Evolutionary conservation across 2,113 vertebrate genomes (phyloP).

Genomic region (Nycticebus coucang): DNA sequence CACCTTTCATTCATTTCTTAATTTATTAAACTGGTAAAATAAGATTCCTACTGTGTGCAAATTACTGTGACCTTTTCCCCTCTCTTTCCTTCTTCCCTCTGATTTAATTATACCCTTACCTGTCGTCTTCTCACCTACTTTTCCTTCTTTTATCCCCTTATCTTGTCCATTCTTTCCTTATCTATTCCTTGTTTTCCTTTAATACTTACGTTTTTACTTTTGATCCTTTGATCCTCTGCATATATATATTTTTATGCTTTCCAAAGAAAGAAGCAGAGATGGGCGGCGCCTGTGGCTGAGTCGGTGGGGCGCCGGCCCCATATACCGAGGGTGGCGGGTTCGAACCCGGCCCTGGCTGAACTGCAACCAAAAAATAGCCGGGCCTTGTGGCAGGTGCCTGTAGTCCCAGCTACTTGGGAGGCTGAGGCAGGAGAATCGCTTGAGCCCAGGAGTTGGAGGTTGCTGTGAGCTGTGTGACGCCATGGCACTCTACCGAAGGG

Average conservation of each 20-base stretch:
- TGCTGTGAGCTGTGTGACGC: too few relatives aligned
- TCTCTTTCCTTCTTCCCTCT: not conserved
- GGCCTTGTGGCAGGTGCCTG: too few relatives aligned
- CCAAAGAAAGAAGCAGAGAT: not conserved
- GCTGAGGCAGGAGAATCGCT: too few relatives aligned
- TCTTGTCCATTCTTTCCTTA: not conserved
- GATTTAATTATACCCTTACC: not conserved
- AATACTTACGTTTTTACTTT: not conserved
- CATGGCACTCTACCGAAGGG: too few relatives aligned
- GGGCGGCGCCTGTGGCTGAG: too few relatives aligned
- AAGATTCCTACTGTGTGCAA: not conserved
- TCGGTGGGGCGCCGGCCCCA: too few relatives aligned
- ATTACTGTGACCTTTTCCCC: not conserved
- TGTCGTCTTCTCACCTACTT: not conserved
- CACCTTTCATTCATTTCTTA: not conserved
- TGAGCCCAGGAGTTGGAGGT: too few relatives aligned
- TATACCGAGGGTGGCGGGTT: too few relatives aligned
- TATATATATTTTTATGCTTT: not conserved
- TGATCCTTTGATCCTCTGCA: fast-evolving
- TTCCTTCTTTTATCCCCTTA: not conserved
- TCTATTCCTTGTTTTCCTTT: too few relatives aligned
- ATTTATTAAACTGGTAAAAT: not conserved
- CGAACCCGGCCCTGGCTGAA: too few relatives aligned
- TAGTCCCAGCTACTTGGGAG: too few relatives aligned
- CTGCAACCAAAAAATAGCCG: too few relatives aligned